Base-by-base conservation (phyloP, 2,113 vertebrate genomes). In the Potamarius usumacintae region DNA sequence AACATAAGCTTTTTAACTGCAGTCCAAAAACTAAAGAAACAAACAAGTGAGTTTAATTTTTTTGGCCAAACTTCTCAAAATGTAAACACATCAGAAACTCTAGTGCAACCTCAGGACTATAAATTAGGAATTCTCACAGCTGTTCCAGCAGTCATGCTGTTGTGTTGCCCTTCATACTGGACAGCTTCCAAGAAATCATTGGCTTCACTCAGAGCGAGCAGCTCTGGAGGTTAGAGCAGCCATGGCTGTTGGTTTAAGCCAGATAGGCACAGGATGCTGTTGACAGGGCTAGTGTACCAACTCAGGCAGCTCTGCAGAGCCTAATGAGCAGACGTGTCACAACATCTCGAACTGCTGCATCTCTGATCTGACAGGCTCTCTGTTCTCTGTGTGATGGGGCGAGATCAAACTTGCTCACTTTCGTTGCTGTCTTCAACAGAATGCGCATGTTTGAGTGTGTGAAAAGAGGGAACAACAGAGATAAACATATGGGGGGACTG, bases 271-370 rank as follows among this genome's bases (percentile, higher is more conserved):
- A 85, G 25, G 60, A 91, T 91, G 91, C 89, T 91, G 89, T 89
- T 94, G 94, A 94, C 93, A 93, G 92, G 87, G 8, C 91, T 89
- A 90, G 90, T 87, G 90, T 91, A 92, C 92, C 93, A 92, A 87
- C 92, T 90, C 91, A 86, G 87, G 91, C 90, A 91, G 92, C 87
- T 84, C 81, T 92, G 91, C 92, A 92, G 92, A 92, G 93, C 90
- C 93, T 95, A 95, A 95, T 93, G 93, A 96, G 94, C 88, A 91
- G 93, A 93, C 90, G 90, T 94, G 94, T 94, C 95, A 95, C 91
- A 94, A 94, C 92, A 95, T 92, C 89, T 94, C 94, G 93, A 89
- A 91, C 90, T 86, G 90, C 87, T 89, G 85, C 91, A 89, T 88
- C 80, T 94, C 91, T 91, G 82, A 89, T 91, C 89, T 92, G 93